phyloP scores from a whole-genome alignment of 2,113 vertebrate species.

The Bambusicola thoracicus region DNA sequence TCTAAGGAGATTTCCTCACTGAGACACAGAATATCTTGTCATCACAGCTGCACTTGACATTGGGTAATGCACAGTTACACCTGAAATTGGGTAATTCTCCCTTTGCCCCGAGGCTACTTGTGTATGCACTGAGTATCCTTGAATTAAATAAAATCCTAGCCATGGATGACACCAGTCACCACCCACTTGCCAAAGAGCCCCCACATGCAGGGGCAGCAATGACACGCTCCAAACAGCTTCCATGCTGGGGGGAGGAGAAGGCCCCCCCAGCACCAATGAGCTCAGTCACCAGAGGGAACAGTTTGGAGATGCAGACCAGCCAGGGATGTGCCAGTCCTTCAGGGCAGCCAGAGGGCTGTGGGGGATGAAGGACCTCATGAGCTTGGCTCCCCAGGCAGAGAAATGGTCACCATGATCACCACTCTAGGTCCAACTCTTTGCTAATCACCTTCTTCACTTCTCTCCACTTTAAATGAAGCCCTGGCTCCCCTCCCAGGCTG shows the following conservation, averaged over 20 bases:
- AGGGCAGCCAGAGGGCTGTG: neutral
- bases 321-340: neutral
- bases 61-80: neutral
- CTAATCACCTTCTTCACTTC: neutral
- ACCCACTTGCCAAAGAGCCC: neutral
- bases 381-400: neutral
- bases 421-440: neutral
- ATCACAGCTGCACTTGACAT: neutral
- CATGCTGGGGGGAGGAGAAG: neutral
- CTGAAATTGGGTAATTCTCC: neutral
- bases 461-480: neutral
- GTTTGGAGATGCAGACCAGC: neutral
- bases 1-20: neutral
- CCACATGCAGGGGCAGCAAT: neutral
- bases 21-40: neutral
- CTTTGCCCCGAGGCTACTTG: neutral
- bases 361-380: neutral
- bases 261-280: neutral
- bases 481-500: neutral
- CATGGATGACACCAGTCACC: neutral
- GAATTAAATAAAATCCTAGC: neutral
- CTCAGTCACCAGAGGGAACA: neutral
- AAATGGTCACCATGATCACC: neutral
- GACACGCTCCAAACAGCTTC: neutral
- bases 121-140: neutral